Evolutionary conservation across 2,888 invertebrate genomes (phyloP), one percentile per base, ranked within the genome.

Genomic region (Rhynchonema sp.): DNA sequence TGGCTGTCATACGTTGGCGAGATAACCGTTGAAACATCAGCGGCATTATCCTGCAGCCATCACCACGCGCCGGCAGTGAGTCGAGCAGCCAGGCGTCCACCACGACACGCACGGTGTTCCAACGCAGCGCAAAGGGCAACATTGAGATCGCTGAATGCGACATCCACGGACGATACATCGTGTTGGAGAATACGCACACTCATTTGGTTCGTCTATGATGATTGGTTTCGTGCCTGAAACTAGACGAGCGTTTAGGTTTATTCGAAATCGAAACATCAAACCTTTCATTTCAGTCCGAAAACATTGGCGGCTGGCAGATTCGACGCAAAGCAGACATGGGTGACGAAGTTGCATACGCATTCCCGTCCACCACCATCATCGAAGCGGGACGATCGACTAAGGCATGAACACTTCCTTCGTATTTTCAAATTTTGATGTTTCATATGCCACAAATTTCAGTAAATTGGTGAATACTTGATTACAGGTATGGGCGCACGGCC

Each of bases 31-130:
- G n/a, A n/a, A n/a, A n/a, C n/a, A n/a, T n/a, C n/a, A n/a, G n/a
- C n/a, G n/a, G n/a, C n/a, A n/a, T n/a, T n/a, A n/a, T n/a, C n/a
- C n/a, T n/a, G n/a, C n/a, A n/a, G n/a, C n/a, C n/a, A n/a, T n/a
- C n/a, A n/a, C n/a, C n/a, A n/a, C n/a, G n/a, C n/a, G n/a, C n/a
- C n/a, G n/a, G n/a, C n/a, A n/a, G n/a, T n/a, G n/a, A n/a, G n/a
- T n/a, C n/a, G n/a, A n/a, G n/a, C n/a, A n/a, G n/a, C n/a, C n/a
- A n/a, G n/a, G n/a, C n/a, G n/a, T n/a, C n/a, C n/a, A n/a, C n/a
- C n/a, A n/a, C n/a, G n/a, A n/a, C 9, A 54, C 78, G 77, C 67
- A 79, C 79, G 1, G 78, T 78, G 20, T 79, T 77, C 73, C 78
- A 78, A 68, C 70, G 78, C 61, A 75, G 74, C 46, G 77, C 78